phyloP scores from a whole-genome alignment of 2,797 vertebrate genomes.

The Liparis tanakae region DNA sequence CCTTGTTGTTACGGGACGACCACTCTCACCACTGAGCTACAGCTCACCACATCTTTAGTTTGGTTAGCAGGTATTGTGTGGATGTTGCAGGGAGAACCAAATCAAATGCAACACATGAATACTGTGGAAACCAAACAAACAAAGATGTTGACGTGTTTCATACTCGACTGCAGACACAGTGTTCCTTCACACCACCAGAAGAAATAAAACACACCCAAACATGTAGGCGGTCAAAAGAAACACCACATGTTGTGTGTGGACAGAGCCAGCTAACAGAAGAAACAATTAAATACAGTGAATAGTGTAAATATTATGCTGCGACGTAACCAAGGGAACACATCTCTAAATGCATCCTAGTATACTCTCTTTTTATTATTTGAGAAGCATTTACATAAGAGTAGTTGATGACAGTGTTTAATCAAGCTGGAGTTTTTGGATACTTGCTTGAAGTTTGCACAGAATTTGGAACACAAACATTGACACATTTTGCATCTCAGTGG shows the following conservation, averaged over 20 bases:
- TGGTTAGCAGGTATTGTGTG: not conserved
- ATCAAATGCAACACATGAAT: not conserved
- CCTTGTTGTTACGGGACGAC: no score
- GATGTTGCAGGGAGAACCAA: not conserved
- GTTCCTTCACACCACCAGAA: not conserved
- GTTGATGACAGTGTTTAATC: not conserved
- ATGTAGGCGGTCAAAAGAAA: not conserved
- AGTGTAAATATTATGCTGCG: not conserved
- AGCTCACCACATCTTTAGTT: not conserved
- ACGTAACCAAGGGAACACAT: not conserved
- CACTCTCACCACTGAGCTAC: no score
- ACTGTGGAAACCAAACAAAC: not conserved
- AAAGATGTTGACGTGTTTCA: not conserved
- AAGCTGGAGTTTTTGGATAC: not conserved
- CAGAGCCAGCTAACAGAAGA: not conserved
- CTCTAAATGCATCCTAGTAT: not conserved
- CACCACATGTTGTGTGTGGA: not conserved
- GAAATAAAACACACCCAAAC: not conserved
- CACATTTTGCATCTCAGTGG: not conserved
- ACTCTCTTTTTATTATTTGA: not conserved
- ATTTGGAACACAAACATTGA: constrained; percentile 7
- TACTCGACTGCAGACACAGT: not conserved
- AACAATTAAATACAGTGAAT: not conserved
- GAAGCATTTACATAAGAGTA: not conserved
- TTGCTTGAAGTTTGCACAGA: not conserved